A percentile compares a stretch with the other conserved stretches of the same genome.
These are phyloP conservation scores for Acipenser oxyrinchus DNA, from an alignment of 2,797 vertebrate species.

Conservation along the genomic window DNA sequence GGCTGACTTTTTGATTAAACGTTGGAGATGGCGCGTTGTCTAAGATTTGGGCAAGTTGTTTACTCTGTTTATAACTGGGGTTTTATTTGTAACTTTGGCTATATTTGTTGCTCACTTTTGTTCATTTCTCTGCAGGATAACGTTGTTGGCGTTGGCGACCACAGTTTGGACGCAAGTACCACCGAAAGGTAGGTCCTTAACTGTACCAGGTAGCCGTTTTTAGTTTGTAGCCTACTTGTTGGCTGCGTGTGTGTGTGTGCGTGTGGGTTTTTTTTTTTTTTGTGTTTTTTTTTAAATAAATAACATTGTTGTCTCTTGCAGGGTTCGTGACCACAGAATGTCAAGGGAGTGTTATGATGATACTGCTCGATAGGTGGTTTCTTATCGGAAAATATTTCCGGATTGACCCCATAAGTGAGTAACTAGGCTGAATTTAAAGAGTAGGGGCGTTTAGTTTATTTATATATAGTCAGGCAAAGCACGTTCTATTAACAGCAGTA, in stretches of 20 bases:
- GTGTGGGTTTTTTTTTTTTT: no score
- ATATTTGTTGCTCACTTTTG: no score
- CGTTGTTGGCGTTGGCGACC: constrained; percentile 35
- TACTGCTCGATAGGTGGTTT: constrained; percentile 38
- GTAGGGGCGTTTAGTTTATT: no score
- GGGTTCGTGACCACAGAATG: constrained; percentile 42
- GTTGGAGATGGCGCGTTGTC: constrained; percentile 30
- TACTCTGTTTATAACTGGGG: background rate
- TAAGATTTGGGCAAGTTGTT: constrained; percentile 32
- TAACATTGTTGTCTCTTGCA: constrained; percentile 35
- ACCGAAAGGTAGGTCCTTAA: constrained; percentile 1
- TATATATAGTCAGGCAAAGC: no score
- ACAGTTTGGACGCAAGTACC: constrained; percentile 29
- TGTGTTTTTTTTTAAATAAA: no score
- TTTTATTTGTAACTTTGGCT: no score
- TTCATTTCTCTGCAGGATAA: constrained; percentile 30
- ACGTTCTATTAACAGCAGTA: no score
- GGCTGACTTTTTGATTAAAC: no score
- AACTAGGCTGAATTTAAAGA: background rate
- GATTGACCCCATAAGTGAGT: constrained; percentile 60
- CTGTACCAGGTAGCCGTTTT: constrained; percentile 40
- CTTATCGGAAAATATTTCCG: constrained; percentile 52
- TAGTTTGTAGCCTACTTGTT: no score
- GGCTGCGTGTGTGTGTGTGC: no score
- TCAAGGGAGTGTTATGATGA: constrained; percentile 48